Conservation (phyloP, 2,888 invertebrate species). For the Coleophora deauratella region DNA sequence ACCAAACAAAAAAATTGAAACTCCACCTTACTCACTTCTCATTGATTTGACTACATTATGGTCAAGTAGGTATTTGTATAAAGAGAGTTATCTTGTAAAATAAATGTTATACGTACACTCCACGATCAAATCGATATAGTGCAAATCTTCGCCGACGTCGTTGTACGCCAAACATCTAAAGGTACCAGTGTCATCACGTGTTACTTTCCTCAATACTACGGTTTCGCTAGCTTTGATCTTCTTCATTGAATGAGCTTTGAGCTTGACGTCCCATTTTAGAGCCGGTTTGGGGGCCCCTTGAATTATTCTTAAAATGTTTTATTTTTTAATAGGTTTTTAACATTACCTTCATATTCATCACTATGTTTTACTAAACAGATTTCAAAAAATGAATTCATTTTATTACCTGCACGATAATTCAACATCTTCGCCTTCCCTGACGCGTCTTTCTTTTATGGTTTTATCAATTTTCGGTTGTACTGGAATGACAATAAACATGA, state of each 20-base stretch:
- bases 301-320: slow-evolving; percentile 18
- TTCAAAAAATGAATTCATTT: not conserved
- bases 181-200: slow-evolving; percentile 17
- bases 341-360: not conserved
- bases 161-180: slow-evolving; percentile 33
- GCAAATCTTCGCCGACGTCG: slow-evolving; percentile 22
- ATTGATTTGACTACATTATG: too few relatives aligned
- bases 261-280: slow-evolving; percentile 27
- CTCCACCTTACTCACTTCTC: too few relatives aligned
- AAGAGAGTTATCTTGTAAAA: too few relatives aligned
- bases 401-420: slow-evolving; percentile 32
- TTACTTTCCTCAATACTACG: slow-evolving; percentile 15
- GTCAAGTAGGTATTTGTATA: too few relatives aligned
- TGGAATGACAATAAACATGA: slow-evolving; percentile 13
- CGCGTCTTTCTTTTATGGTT: slow-evolving; percentile 8
- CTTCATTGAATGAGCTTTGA: slow-evolving; percentile 1
- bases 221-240: slow-evolving; percentile 13
- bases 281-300: slow-evolving; percentile 27
- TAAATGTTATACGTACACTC: slow-evolving; percentile 28
- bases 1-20: too few relatives aligned
- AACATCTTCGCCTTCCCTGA: slow-evolving; percentile 16
- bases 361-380: not conserved
- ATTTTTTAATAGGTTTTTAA: not conserved
- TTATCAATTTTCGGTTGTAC: slow-evolving; percentile 32
- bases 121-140: slow-evolving; percentile 24